Conservation (phyloP, 2,797 vertebrate genomes). For the Falco biarmicus region DNA sequence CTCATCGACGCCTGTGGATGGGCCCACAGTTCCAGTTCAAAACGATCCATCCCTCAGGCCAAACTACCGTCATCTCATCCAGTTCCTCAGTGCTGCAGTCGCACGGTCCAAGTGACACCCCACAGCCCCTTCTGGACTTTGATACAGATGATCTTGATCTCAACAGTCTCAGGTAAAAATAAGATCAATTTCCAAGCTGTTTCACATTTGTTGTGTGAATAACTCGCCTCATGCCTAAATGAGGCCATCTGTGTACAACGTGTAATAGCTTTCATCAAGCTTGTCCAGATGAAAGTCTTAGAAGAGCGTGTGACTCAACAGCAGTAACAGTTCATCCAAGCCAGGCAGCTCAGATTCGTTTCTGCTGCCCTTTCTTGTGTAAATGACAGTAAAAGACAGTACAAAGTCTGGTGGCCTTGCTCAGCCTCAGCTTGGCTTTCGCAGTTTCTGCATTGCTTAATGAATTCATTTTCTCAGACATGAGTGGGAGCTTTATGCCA, state of each 20-base stretch:
- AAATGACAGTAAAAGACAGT: background rate
- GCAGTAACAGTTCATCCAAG: background rate
- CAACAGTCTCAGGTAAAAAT: constrained; percentile 92
- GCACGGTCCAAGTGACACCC: constrained; percentile 90
- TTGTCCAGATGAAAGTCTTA: background rate
- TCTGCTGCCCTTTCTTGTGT: background rate
- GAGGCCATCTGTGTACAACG: background rate
- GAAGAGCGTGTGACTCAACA: rapidly evolving
- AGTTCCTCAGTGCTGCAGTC: constrained; percentile 97
- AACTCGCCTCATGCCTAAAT: background rate
- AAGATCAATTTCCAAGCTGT: background rate
- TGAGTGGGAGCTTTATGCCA: background rate
- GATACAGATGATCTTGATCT: constrained; percentile 96
- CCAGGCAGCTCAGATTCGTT: background rate
- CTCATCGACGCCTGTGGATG: constrained; percentile 97
- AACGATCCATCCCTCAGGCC: constrained; percentile 96
- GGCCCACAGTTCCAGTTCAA: constrained; percentile 99
- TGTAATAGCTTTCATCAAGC: background rate
- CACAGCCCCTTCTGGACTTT: constrained; percentile 95
- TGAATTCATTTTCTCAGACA: constrained; percentile 33
- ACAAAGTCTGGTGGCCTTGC: background rate
- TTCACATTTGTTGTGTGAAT: background rate
- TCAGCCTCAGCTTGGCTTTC: background rate
- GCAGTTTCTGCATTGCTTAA: constrained; percentile 1
- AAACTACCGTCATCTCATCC: constrained; percentile 97